Base-by-base conservation (phyloP, 2,113 vertebrate genomes). In the Syrmaticus mikado region DNA sequence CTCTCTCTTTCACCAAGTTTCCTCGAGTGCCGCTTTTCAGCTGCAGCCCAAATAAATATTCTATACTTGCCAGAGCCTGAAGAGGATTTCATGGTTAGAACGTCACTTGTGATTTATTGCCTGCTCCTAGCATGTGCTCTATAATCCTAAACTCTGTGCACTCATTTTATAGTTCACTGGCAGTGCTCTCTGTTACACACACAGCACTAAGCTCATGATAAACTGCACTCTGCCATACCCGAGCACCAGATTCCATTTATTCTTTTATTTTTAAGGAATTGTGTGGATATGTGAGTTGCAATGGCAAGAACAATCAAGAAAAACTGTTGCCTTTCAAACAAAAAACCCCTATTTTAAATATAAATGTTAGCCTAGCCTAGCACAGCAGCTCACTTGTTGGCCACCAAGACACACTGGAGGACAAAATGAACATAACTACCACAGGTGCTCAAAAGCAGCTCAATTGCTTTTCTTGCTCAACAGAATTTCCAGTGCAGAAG, bases 51-150 rank as follows among this genome's bases (percentile, higher is more conserved):
- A 90, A 92, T 53, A 79, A 25, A 66, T 81, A 74, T 27, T 81
- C 76, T 67, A 8, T 27, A 50, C 57, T 89, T 81, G 73, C 45
- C 80, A 94, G 78, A 89, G 55, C 28, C 72, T 78, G 74, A 88
- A 94, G 80, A 94, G 86, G 53, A 89, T 96, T 94, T 97, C 24
- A 61, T 21, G 25, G 83, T 87, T 92, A 87, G 96, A 96, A 86
- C 52, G 74, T 91, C 61, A 86, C 64, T 97, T 95, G 77, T 76
- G 83, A 95, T 95, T 96, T 96, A 93, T 82, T 78, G 89, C 74
- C 88, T 78, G 70, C 76, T 90, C 87, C 73, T 58, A 90, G 40
- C 70, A 84, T 38, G 74, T 74, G 64, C 82, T 91, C 58, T 86
- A 78, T 68, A 94, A 92, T 53, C 85, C 90, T 72, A 36, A 88